Evolutionary conservation across 2,113 vertebrate species (phyloP).

Genomic region (Malurus alboscapulatus): DNA sequence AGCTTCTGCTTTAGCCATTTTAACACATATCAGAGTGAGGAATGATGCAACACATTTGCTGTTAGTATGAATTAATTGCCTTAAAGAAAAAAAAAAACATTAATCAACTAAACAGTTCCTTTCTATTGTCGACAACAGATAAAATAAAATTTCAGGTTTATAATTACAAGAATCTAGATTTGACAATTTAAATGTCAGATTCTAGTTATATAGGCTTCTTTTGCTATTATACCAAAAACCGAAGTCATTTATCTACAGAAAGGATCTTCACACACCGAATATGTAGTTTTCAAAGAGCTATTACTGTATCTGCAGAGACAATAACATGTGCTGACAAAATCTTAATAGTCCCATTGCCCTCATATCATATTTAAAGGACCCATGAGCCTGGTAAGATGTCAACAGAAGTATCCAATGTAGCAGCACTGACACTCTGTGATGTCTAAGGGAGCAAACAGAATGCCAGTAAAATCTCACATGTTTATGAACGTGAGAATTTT

Average conservation of each 20-base stretch:
- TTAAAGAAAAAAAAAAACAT: background rate
- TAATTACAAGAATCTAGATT: background rate
- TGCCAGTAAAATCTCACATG: background rate
- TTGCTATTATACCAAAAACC: background rate
- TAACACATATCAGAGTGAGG: background rate
- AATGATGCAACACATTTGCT: background rate
- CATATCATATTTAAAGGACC: background rate
- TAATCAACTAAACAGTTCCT: background rate
- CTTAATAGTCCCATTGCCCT: slow-evolving; percentile 3
- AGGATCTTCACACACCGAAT: background rate
- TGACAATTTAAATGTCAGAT: background rate
- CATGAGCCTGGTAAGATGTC: slow-evolving; percentile 1
- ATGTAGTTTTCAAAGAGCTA: background rate
- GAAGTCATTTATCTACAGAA: background rate
- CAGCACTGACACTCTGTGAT: background rate
- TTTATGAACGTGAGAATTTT: background rate
- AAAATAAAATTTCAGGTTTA: background rate
- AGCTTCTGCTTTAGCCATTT: background rate
- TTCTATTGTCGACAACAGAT: background rate
- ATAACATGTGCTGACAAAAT: slow-evolving; percentile 26
- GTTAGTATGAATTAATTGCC: background rate
- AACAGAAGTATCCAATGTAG: background rate
- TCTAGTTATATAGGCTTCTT: background rate
- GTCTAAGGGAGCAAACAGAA: background rate
- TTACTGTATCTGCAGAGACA: slow-evolving; percentile 17